Base-by-base conservation (phyloP, 2,113 vertebrate species). In the Clarias gariepinus region DNA sequence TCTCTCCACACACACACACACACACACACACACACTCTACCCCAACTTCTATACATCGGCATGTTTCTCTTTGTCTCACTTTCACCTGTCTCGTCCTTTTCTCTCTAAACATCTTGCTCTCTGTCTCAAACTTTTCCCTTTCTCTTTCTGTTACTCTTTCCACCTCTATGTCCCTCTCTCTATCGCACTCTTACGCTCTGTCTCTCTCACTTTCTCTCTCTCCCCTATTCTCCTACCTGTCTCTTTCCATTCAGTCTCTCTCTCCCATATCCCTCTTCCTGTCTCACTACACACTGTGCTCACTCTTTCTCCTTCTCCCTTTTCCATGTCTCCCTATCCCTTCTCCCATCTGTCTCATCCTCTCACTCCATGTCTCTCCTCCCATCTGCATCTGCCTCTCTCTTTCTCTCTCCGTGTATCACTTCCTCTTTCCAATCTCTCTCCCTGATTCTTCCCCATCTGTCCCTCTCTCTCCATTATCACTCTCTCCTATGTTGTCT, bases 1-100 rank as follows among this genome's bases (percentile, higher is more conserved):
- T 86, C 93, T 74, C 91, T 90, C 86, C 33, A 36, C 33, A 36
- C 3, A 36, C 33, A 36, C 33, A 36, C 33, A 36, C 33, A 36
- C 33, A 36, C 33, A 36, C 33, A 36, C 33, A 36, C 33, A 36
- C 1, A 36, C 33, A 36, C 3, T 36, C 33, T 36, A 36, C 33
- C 33, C 3, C 33, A 2, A 36, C 33, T 36, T 36, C 33, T 36
- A 36, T 36, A n/a, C n/a, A n/a, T n/a, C n/a, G n/a, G n/a, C n/a
- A n/a, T n/a, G n/a, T n/a, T n/a, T n/a, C n/a, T n/a, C n/a, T n/a
- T n/a, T n/a, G n/a, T n/a, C n/a, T n/a, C n/a, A n/a, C n/a, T n/a
- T n/a, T n/a, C n/a, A n/a, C 23, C 25, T 7, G 12, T 58, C 16
- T 16, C 16, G 4, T 64, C 21, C 25, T 10, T 68, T 9, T 68